These are phyloP conservation scores for Nyleta sp. DNA, from an alignment of 2,888 invertebrate genomes.

Conservation along the genomic window DNA sequence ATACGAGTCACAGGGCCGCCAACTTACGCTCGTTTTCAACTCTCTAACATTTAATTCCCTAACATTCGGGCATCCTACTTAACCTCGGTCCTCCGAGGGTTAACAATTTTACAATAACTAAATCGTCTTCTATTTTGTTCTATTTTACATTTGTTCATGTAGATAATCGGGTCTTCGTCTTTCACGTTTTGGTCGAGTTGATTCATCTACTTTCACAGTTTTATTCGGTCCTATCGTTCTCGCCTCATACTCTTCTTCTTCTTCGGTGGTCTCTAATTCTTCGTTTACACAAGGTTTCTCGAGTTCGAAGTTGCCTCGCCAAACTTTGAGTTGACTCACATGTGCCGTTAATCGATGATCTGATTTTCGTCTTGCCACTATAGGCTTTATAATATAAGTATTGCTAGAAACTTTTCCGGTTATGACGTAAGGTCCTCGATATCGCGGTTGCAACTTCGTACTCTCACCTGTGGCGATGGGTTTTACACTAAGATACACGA, in stretches of 20 bases:
- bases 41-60: no score
- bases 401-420: slow-evolving; percentile 20
- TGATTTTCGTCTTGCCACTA: neutral
- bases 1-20: no score
- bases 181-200: neutral
- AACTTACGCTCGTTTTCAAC: no score
- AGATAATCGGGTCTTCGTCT: neutral
- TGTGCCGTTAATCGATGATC: slow-evolving; percentile 19
- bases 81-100: neutral
- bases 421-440: slow-evolving; percentile 28
- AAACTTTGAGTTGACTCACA: slow-evolving; percentile 37
- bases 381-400: slow-evolving; percentile 28
- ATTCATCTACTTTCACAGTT: no score
- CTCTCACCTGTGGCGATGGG: slow-evolving; percentile 43
- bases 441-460: slow-evolving; percentile 40
- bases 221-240: no score
- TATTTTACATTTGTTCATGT: neutral
- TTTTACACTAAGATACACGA: slow-evolving; percentile 33
- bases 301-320: slow-evolving; percentile 13
- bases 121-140: neutral
- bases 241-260: neutral
- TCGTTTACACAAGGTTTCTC: no score
- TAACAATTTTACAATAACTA: neutral
- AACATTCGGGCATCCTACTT: slow-evolving; percentile 1
- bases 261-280: no score